Evolutionary conservation across 2,797 vertebrate species (phyloP).

Genomic region (Darevskia mixta): DNA sequence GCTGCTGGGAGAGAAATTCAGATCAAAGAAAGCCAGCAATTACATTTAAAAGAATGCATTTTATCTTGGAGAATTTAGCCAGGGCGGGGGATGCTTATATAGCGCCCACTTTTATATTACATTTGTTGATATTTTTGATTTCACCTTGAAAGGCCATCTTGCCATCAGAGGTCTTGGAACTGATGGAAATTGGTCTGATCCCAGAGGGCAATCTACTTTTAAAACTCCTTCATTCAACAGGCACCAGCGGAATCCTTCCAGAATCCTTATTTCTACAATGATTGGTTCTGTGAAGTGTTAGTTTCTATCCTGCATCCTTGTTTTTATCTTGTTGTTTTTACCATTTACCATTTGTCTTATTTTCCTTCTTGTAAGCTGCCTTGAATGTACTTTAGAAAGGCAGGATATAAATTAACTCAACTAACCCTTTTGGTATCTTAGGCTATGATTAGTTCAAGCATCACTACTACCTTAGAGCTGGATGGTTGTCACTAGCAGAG

Average conservation of each 20-base stretch:
- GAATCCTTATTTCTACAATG: neutral
- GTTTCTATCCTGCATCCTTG: neutral
- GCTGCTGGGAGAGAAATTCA: neutral
- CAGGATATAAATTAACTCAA: neutral
- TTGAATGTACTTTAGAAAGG: neutral
- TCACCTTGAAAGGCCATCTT: neutral
- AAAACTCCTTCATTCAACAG: neutral
- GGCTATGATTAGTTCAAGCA: no score
- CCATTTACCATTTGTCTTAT: neutral
- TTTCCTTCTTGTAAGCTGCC: neutral
- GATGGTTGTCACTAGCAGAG: no score
- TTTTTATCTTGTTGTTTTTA: neutral
- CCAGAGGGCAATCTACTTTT: neutral
- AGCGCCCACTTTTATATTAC: neutral
- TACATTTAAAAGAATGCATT: neutral
- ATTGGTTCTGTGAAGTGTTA: neutral
- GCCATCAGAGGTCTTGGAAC: neutral
- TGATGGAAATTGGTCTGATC: neutral
- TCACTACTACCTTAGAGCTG: no score
- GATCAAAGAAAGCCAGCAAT: neutral
- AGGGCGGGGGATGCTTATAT: neutral
- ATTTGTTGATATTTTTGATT: neutral
- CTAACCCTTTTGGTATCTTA: neutral
- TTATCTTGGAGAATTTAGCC: neutral
- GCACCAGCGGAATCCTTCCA: neutral